Evolutionary conservation across 2,797 vertebrate species (phyloP), one percentile per base, ranked within the genome.

Genomic region (Poecilia velifera): DNA sequence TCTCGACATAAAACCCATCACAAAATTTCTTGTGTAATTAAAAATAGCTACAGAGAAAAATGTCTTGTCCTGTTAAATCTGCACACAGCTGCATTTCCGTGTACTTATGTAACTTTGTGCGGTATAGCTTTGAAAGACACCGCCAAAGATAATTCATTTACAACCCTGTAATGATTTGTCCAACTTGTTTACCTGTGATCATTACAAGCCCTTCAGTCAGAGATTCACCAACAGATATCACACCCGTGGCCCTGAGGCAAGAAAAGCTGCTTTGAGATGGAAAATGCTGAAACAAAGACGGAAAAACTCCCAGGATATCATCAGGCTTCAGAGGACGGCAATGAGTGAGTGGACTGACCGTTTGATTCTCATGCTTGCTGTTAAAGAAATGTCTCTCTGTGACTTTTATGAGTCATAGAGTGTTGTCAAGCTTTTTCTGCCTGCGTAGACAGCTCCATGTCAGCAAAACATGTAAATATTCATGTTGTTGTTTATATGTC

Each of bases 71-170:
- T 83, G 47, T 77, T 53, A 73, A 28, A 34, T 78, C 59, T 80
- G 49, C n/a, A 55, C 57, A 43, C 83, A 88, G 75, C 83, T 82
- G 76, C 84, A 76, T 82, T 82, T 79, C 75, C 76, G 43, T 81
- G 34, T 84, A 86, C 77, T 73, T 1, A 2, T 74, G 28, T 80
- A 45, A 3, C 77, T 59, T 14, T 16, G 20, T 13, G 18, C 12
- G 71, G 59, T 6, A 9, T 77, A 36, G 49, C 31, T 74, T 49
- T 12, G 16, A 49, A 59, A 6, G 9, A 77, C 0, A 13, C 13
- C 71, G 53, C 51, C 73, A 79, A 78, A 86, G 82, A 82, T 90
- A 12, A 88, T 80, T 80, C 13, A 88, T 90, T 88, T 77, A 89
- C 88, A 84, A 28, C 13, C 16, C 41, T 45, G 18, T 49, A 89